phyloP scores from a whole-genome alignment of 2,113 vertebrate species.

The Emydocephalus ijimae region DNA sequence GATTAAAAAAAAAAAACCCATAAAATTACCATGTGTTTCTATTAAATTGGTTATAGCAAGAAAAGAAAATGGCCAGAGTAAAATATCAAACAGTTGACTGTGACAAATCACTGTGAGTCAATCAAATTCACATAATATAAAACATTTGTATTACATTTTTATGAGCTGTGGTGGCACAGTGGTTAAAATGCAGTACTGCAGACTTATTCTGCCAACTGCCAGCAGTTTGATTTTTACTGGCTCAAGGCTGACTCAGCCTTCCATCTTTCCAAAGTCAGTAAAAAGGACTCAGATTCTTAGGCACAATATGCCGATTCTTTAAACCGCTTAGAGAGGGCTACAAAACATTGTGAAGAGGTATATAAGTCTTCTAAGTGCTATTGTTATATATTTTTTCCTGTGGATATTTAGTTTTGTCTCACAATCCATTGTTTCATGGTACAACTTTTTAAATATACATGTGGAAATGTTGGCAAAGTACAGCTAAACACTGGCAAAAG shows the following conservation, averaged over 20 bases:
- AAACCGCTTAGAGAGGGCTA: neutral
- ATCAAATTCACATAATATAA: neutral
- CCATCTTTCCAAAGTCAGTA: neutral
- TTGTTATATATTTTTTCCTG: neutral
- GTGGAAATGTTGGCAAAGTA: neutral
- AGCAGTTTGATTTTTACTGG: neutral
- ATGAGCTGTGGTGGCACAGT: neutral
- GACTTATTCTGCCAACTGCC: neutral
- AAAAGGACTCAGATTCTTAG: neutral
- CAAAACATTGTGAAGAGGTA: neutral
- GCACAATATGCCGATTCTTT: neutral
- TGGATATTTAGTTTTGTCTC: neutral
- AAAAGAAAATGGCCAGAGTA: neutral
- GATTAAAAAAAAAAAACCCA: neutral
- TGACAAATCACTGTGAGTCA: neutral
- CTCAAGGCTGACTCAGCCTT: neutral
- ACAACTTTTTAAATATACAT: neutral
- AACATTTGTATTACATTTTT: neutral
- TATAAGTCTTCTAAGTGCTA: neutral
- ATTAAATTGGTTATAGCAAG: neutral
- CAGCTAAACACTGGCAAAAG: neutral
- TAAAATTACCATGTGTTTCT: neutral
- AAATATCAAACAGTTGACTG: neutral
- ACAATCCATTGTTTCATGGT: neutral
- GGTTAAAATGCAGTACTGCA: neutral